Evolutionary conservation across 2,888 invertebrate genomes (phyloP).

Genomic region (Hirtodrosophila confusa): DNA sequence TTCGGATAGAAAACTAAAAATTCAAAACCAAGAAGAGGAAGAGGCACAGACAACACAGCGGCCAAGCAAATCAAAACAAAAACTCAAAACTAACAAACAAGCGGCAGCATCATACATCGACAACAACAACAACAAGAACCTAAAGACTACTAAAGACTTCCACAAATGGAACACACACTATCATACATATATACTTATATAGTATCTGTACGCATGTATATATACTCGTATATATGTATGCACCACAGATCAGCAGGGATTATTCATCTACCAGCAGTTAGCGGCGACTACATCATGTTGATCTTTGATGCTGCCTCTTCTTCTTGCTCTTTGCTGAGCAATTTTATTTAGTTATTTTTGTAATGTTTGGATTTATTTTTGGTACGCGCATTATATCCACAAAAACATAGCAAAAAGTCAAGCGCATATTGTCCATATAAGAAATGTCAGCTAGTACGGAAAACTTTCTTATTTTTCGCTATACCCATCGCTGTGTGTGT

Average conservation of each 20-base stretch:
- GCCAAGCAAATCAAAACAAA: constrained; percentile 73
- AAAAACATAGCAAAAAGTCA: constrained; percentile 67
- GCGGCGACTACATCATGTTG: constrained; percentile 52
- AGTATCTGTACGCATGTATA: constrained; percentile 20
- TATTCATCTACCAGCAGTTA: constrained; percentile 63
- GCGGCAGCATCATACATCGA: constrained; percentile 16
- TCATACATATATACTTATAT: constrained; percentile 13
- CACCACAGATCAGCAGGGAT: constrained; percentile 63
- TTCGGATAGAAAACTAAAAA: constrained; percentile 1
- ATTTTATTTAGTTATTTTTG: constrained; percentile 69
- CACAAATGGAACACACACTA: constrained; percentile 59
- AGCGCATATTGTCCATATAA: constrained; percentile 55
- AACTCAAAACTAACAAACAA: constrained; percentile 73
- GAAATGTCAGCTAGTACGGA: constrained; percentile 34
- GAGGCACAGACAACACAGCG: constrained; percentile 33
- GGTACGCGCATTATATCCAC: constrained; percentile 62
- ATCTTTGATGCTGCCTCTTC: constrained; percentile 46
- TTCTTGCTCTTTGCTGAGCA: constrained; percentile 29
- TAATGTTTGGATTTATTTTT: constrained; percentile 77
- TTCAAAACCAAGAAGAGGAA: constrained; percentile 19
- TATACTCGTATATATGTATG: constrained; percentile 20
- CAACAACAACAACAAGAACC: constrained; percentile 29
- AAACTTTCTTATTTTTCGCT: constrained; percentile 15
- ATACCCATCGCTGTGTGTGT: not conserved
- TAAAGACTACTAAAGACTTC: constrained; percentile 19